Conservation (phyloP, 2,797 vertebrate species). For the Ammospiza maritima region DNA sequence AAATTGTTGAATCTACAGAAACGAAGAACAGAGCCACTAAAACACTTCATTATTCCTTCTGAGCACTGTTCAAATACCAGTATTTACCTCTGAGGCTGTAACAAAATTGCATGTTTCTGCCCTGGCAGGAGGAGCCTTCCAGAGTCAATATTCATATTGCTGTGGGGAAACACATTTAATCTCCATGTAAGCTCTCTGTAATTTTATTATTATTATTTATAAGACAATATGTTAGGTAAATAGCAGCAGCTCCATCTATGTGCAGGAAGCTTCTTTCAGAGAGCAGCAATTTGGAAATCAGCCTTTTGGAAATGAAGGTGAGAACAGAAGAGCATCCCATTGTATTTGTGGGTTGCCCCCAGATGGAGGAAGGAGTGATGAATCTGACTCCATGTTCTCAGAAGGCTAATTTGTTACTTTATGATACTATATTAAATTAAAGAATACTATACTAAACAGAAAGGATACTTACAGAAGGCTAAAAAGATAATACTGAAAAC, state of each 20-base stretch:
- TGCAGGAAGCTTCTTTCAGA: neutral
- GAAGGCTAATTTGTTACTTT: no score
- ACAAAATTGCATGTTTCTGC: constrained; percentile 39
- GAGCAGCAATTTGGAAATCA: neutral
- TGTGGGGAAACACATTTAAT: constrained; percentile 35
- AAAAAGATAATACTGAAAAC: no score
- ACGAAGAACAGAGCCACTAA: neutral
- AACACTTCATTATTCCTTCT: constrained; percentile 42
- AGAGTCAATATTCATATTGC: constrained; percentile 49
- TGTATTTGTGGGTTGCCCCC: no score
- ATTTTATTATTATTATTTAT: constrained; percentile 50
- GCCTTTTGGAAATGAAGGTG: neutral
- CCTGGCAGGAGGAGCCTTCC: constrained; percentile 22
- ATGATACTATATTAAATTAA: no score
- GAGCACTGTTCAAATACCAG: constrained; percentile 31
- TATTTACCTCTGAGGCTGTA: constrained; percentile 59
- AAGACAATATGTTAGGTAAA: constrained; percentile 11
- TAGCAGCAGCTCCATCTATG: constrained; percentile 20
- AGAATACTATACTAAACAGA: no score
- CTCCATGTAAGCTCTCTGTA: neutral
- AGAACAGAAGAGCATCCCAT: neutral
- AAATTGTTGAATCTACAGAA: neutral
- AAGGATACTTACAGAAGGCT: no score
- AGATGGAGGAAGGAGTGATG: no score
- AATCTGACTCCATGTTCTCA: no score